Base-by-base conservation (phyloP, 2,888 invertebrate species). In the Lepidonotus clava region DNA sequence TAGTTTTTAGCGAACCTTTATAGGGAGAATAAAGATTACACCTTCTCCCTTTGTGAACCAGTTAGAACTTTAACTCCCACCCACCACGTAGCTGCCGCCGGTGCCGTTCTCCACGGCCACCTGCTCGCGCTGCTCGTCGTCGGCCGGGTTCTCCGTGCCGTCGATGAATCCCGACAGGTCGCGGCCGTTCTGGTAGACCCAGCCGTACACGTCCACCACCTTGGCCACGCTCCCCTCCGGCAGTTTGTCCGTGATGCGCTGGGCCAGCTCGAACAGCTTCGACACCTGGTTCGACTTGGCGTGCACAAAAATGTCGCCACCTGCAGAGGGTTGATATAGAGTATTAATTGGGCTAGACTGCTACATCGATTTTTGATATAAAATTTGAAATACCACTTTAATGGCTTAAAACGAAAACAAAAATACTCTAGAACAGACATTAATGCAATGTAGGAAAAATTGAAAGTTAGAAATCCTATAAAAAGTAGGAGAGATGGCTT, bases 131-230 rank as follows among this genome's bases (percentile, higher is more conserved):
- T 89, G 89, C 5, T 94, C 94, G 14, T 93, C 93, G 89, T 93
- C 93, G 28, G 93, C 94, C 34, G 93, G 90, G 89, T 94, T 94
- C 89, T 94, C 94, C 18, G 94, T 94, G 18, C 94, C 94, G 90
- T 94, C 94, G 89, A 94, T 94, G 87, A 94, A 94, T 40, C 94
- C 94, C 0, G 93, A 93, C 51, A 94, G 87, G 88, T 94, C 94
- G 53, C 94, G 89, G 5, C 93, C 93, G 88, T 93, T 92, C 86
- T 90, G 89, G 90, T 91, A 94, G 24, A 94, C 93, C 87, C 92
- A 94, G 88, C 94, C 93, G 90, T 94, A 94, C 51, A 93, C 91
- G 87, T 94, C 94, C 83, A 93, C 93, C 88, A 91, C 92, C 21
- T 89, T 89, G 32, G 91, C 91, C 5, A 94, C 91, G 85, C 91